phyloP scores from a whole-genome alignment of 2,113 vertebrate genomes.

The Platysteira castanea region DNA sequence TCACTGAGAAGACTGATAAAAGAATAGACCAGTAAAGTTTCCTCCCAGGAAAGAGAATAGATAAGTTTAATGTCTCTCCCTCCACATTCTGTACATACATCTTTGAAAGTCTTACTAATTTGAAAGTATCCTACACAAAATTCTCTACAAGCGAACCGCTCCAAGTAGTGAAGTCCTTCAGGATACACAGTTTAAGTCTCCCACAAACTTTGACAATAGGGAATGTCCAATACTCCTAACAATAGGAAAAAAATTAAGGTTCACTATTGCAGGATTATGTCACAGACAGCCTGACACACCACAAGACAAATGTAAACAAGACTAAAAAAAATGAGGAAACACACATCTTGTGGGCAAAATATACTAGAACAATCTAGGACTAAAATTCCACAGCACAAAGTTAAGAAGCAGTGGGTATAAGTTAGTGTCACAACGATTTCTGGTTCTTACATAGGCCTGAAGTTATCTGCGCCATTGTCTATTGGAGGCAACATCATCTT shows the following conservation, averaged over 20 bases:
- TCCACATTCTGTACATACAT: neutral
- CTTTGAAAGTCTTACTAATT: slow-evolving; percentile 35
- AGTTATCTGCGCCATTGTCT: slow-evolving; percentile 86
- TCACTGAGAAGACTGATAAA: slow-evolving; percentile 42
- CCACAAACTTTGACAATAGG: slow-evolving; percentile 19
- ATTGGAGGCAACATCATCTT: slow-evolving; percentile 84
- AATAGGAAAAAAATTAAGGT: slow-evolving; percentile 1
- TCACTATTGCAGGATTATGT: slow-evolving; percentile 50
- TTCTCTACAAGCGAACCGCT: neutral
- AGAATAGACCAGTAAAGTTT: neutral
- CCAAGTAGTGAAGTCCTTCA: slow-evolving; percentile 26
- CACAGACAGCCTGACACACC: slow-evolving; percentile 56
- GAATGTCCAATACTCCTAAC: slow-evolving; percentile 1
- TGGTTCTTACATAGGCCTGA: slow-evolving; percentile 84
- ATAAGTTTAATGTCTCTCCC: slow-evolving; percentile 21
- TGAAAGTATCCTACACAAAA: slow-evolving; percentile 3
- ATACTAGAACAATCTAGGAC: slow-evolving; percentile 51
- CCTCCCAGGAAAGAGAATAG: slow-evolving; percentile 19
- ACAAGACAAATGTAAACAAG: slow-evolving; percentile 32
- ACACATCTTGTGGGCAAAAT: slow-evolving; percentile 52
- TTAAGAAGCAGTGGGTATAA: slow-evolving; percentile 59
- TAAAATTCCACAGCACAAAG: slow-evolving; percentile 70
- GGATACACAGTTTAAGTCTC: slow-evolving; percentile 39
- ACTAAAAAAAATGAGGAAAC: slow-evolving; percentile 33
- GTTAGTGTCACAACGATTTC: slow-evolving; percentile 59